phyloP scores from a whole-genome alignment of 1,140 invertebrate genomes.

The Oedothorax gibbosus region DNA sequence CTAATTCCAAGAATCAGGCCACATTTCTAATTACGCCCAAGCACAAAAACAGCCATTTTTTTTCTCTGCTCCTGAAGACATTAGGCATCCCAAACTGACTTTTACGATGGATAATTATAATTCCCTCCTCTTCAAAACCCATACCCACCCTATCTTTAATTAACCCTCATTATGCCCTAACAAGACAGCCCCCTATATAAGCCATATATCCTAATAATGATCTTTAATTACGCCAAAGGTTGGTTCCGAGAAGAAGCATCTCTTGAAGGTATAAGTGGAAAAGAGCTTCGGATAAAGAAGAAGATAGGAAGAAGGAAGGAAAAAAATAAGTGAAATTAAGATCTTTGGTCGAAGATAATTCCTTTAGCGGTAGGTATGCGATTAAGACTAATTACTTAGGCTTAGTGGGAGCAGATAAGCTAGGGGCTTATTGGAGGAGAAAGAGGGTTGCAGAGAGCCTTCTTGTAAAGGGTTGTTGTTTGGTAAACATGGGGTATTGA shows the following conservation, averaged over 20 bases:
- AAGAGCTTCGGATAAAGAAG: constrained; percentile 23
- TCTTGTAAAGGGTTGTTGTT: constrained; percentile 21
- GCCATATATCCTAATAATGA: constrained; percentile 59
- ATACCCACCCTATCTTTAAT: constrained; percentile 44
- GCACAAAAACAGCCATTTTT: constrained; percentile 6
- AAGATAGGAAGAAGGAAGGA: not conserved
- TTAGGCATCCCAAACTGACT: constrained; percentile 47
- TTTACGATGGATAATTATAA: constrained; percentile 59
- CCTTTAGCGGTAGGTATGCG: constrained; percentile 55
- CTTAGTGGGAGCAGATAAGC: constrained; percentile 55
- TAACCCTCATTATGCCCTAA: constrained; percentile 60
- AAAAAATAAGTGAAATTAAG: constrained; percentile 55
- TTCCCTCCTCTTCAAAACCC: constrained; percentile 37
- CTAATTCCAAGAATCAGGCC: constrained; percentile 3
- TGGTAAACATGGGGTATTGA: constrained; percentile 57
- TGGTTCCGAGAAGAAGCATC: constrained; percentile 41
- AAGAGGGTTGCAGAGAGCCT: constrained; percentile 5
- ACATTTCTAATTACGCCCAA: constrained; percentile 24
- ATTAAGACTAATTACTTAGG: constrained; percentile 60
- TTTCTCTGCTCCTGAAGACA: constrained; percentile 17
- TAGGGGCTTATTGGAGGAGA: constrained; percentile 33
- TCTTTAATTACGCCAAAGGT: constrained; percentile 53
- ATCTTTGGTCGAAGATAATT: constrained; percentile 58
- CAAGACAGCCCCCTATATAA: constrained; percentile 60
- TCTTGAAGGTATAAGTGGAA: constrained; percentile 5